Base-by-base conservation (phyloP, 2,797 vertebrate genomes). In the Mormyrus hasselquistii region DNA sequence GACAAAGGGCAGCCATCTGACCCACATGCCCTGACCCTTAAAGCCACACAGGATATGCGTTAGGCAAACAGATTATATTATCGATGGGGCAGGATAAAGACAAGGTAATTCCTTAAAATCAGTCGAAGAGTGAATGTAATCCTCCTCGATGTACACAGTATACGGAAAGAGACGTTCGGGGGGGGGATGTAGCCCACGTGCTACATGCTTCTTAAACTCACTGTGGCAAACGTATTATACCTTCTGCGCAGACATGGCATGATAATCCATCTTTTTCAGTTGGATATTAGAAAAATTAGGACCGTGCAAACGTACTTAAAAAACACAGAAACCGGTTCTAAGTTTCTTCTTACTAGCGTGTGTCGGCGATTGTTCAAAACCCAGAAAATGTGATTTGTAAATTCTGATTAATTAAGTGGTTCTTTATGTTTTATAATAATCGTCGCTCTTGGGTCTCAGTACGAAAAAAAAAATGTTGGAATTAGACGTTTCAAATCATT, bases 31-130 rank as follows among this genome's bases (percentile, higher is more conserved):
- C 34, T 76, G 69, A 76, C 69, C 69, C 69, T 41, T 38, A 41
- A 29, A 53, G 34, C 9, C 83, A 29, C 83, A 25, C 4, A 53
- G 6, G 12, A 19, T 86, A 53, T 52, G 49, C 49, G 12, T 53
- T 86, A 34, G 19, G 19, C 47, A 86, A 86, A 86, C 25, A 86
- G 10, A 85, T 76, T 76, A 34, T 53, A 47, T 86, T 86, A 86
- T 86, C 83, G 22, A 86, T 53, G 50, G 16, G 49, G 22, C 83
- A 52, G 47, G 22, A 50, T 34, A 14, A 22, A 53, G 22, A 53
- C 25, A 25, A 86, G 22, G 2, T 25, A 53, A 86, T 53, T 86
- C 83, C 49, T 22, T 52, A 53, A 86, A 50, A 86, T 52, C 83
- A 47, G 22, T 52, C 83, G 4, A 29, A 53, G 12, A 34, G 47